phyloP scores from a whole-genome alignment of 37 sponge, comb jelly and placozoan genomes.

The Theonella swinhoei region DNA sequence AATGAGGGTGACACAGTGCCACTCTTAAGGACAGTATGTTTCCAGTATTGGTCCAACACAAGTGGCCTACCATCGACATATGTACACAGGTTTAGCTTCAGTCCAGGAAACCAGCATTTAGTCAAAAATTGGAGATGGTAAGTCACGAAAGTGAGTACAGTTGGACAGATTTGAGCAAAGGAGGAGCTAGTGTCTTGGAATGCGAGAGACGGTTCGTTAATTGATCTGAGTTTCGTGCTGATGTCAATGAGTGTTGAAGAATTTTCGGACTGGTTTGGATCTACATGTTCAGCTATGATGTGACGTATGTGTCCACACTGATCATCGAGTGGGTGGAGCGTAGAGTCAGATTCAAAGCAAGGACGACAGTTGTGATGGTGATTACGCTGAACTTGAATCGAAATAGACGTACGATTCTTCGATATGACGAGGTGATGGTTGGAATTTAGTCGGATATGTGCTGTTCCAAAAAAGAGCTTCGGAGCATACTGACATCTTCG shows the following conservation, averaged over 20 bases:
- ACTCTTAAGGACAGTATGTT: slow-evolving; percentile 22
- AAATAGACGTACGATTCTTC: slow-evolving; percentile 30
- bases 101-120: slow-evolving; percentile 64
- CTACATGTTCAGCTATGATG: slow-evolving; percentile 23
- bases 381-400: slow-evolving; percentile 45
- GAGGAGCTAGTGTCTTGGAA: slow-evolving; percentile 1
- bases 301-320: slow-evolving; percentile 29
- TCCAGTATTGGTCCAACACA: slow-evolving; percentile 46
- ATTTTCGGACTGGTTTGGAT: slow-evolving; percentile 25
- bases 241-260: slow-evolving; percentile 18
- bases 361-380: slow-evolving; percentile 7
- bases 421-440: slow-evolving; percentile 53
- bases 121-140: slow-evolving; percentile 41
- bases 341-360: slow-evolving; percentile 5
- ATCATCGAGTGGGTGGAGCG: neutral
- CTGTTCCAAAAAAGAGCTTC: slow-evolving; percentile 17
- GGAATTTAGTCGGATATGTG: slow-evolving; percentile 48
- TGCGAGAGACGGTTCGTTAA: slow-evolving; percentile 1
- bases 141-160: slow-evolving; percentile 17
- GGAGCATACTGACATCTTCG: slow-evolving; percentile 47
- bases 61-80: neutral
- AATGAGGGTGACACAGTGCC: slow-evolving; percentile 1
- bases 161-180: slow-evolving; percentile 26
- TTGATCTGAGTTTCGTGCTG: slow-evolving; percentile 11
- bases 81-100: slow-evolving; percentile 17